Evolutionary conservation across 2,797 vertebrate genomes (phyloP), one percentile per base, ranked within the genome.

Genomic region (Chelonia mydas): DNA sequence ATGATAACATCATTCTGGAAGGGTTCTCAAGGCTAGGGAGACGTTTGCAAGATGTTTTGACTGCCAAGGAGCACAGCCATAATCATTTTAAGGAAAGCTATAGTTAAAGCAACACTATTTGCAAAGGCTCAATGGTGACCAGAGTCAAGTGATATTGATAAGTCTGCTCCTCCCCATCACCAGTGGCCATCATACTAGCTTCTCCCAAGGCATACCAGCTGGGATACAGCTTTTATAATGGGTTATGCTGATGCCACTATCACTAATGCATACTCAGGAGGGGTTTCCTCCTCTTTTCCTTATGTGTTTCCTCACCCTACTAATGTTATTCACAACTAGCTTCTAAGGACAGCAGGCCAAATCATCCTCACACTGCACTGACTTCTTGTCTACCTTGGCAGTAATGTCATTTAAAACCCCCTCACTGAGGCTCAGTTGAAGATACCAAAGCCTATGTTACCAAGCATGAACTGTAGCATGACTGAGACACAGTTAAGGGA

Each of bases 1-100:
- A 88, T 86, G 49, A 31, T 87, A 80, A 11, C 79, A 81, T 77
- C 81, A 84, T 93, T 95, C 41, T 78, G n/a, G 41, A 88, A 90
- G 89, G 55, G 17, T 72, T 97, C 16, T 94, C 5, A 8, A 95
- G 81, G 86, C 21, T 76, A 92, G 27, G 11, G 94, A 96, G 27
- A 76, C 27, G 90, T 96, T 95, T 97, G 78, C 84, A 97, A 96
- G 87, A 97, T 95, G 55, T 28, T 96, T 94, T 96, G 79, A 59
- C 74, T 95, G 83, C 50, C 87, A 92, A 85, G n/a, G 17, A 90
- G 54, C 54, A 87, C 65, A 95, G 54, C 37, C 59, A 21, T 68
- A 77, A 90, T 93, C 0, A 82, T 89, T 94, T 86, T 89, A 12
- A 89, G 11, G 7, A 11, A 83, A 15, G 72, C 9, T 85, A 13